Evolutionary conservation across 2,888 invertebrate genomes (phyloP), one percentile per base, ranked within the genome.

Genomic region (Syritta pipiens): DNA sequence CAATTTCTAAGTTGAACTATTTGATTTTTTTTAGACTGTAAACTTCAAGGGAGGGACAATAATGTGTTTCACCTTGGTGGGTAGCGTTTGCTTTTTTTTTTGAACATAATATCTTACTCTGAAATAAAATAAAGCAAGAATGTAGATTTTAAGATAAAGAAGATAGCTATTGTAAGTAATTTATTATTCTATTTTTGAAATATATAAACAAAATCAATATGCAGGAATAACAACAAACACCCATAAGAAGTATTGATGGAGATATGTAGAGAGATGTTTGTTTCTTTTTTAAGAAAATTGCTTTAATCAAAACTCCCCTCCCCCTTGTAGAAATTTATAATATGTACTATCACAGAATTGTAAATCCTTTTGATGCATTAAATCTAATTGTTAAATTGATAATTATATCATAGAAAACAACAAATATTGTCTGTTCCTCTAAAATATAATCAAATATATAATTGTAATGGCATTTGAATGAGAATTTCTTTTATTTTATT

Each of bases 351-450:
- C 53, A 42, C 32, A 69, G 26, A 44, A 53, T 55, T 67, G 77
- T 72, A 71, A 65, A 67, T 63, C 60, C 79, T 28, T 37, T 79
- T 62, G 44, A 79, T 67, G 42, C 67, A 79, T 74, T 62, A 62
- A 67, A 77, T 55, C 42, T 60, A 44, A 44, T 68, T 79, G 74
- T 79, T 79, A 74, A 74, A 55, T 37, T 72, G 26, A 65, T 24
- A 51, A 46, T 51, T 65, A 72, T 57, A 63, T 59, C 44, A 53
- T 60, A 71, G 40, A 60, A 28, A 72, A 72, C 55, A 67, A 75
- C 68, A 67, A 74, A 68, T 72, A 72, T 74, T 74, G 62, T 79
- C 72, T 79, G 79, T 79, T 79, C 74, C 79, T 79, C 67, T 79
- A 67, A 79, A 74, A 67, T 79, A 72, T 79, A 79, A 79, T 79